Base-by-base conservation (phyloP, 2,113 vertebrate genomes). In the Nothobranchius furzeri region DNA sequence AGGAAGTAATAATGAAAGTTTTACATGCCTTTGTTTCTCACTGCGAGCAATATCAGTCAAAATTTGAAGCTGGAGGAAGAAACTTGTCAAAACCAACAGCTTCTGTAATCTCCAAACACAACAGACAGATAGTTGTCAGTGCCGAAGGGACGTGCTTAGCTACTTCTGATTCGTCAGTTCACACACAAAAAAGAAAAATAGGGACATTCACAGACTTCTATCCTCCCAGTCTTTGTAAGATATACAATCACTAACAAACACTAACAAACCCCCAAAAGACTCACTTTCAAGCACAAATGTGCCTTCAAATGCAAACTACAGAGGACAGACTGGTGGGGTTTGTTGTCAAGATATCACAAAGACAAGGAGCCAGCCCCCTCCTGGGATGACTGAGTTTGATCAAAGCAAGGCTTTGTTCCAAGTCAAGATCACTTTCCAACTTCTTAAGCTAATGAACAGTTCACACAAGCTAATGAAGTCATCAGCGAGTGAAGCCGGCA, bases 101-200 rank as follows among this genome's bases (percentile, higher is more conserved):
- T 69, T 43, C 82, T 88, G 75, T 87, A 83, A 90, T 92, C 87
- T 89, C 78, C 83, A 87, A 88, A 88, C 85, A 85, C 89, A 84
- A 76, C 78, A 64, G 82, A 80, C 76, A 78, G 60, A 66, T 65
- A 74, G 61, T 62, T 78, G 79, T 75, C 77, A 74, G 79, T 12
- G 79, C 76, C 56, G 25, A 77, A 55, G 81, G 80, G 81, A 89
- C 81, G 85, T 87, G 75, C 73, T 64, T 84, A 73, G 65, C 64
- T 61, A 84, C 70, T 86, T 83, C 69, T 82, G 59, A 84, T 88
- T 89, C 85, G 88, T 90, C 87, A 85, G 78, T 86, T 77, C 61
- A 57, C 72, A 63, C 68, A 68, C 74, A 67, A 51, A 40, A 40
- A 40, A 40, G 30, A 40, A 40, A 40, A 40, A 71, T 52, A 54